Base-by-base conservation (phyloP, 2,113 vertebrate species). In the Patagioenas fasciata region DNA sequence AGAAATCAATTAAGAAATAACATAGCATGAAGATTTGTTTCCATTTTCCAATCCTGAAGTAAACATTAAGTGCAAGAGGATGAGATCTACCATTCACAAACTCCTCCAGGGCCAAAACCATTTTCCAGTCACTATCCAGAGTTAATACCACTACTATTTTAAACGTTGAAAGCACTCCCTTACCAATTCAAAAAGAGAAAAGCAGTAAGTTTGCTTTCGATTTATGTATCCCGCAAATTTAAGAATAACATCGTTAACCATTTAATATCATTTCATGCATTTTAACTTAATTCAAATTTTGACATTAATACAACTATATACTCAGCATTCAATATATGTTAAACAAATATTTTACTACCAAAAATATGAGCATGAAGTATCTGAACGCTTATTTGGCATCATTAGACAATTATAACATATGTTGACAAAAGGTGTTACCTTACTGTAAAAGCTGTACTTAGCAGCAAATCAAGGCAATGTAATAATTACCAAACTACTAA, bases 401-500 rank as follows among this genome's bases (percentile, higher is more conserved):
- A 47, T 58, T 48, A 88, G 73, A 78, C 80, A 91, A 87, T 75
- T 79, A 21, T 16, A 90, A 80, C n/a, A 34, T 18, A 75, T 32
- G 50, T 21, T 82, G 84, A 91, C 89, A 94, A 87, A 89, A 95
- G 58, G 62, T 85, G 47, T 47, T 80, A 53, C 70, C 70, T 85
- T 87, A 72, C n/a, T 36, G 21, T 69, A 95, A 91, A 95, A 96
- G 70, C 74, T 87, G 78, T 72, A 89, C 61, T 92, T 94, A 75
- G 81, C 72, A 81, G 80, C 80, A 77, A 96, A 93, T 91, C 84
- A 91, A 88, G 93, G 71, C 87, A 94, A 94, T 93, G 74, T 95
- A 89, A 57, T 75, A 93, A 96, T 95, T 96, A 91, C 84, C 58
- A 70, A 94, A 93, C 84, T 95, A 69, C 73, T 88, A 93, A 92